Base-by-base conservation (phyloP, 2,113 vertebrate genomes). In the Apeltes quadracus region DNA sequence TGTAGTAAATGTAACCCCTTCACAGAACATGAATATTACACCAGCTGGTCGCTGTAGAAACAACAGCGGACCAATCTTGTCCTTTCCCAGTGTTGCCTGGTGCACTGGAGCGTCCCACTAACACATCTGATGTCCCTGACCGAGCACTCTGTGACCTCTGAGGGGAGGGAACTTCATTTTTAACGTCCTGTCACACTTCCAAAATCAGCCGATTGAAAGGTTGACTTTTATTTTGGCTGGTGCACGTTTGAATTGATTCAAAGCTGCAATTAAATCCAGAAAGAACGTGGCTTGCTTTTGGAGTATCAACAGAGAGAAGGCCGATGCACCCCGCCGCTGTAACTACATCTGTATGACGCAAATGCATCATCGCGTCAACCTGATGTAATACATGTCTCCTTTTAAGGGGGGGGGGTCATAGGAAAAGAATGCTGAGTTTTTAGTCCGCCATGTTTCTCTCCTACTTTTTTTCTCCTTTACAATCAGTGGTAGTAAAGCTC, bases 81-180 rank as follows among this genome's bases (percentile, higher is more conserved):
- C 46, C 68, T 53, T 78, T 65, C 85, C 70, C 62, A 82, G 82
- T 68, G 89, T 86, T 89, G 76, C 87, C 76, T 74, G 78, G 88
- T 82, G 76, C 81, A 79, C 59, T 29, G 69, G 69, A 65, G 69
- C n/a, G 43, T 69, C 72, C 54, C 41, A 63, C 69, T 51, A 69
- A 81, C 69, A 84, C 18, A 11, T 65, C 20, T 72, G 62, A 70
- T 79, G 73, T 18, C 41, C 25, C 55, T 51, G 57, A 79, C 44
- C 65, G 71, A 67, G 72, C 25, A 46, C 38, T 54, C 48, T 58
- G 57, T 69, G 62, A 66, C 72, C 66, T 71, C 66, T 61, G 67
- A 27, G 4, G 15, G 20, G 51, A 46, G 10, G 29, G 27, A 36
- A 62, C 39, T 58, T 72, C 16, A 64, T 57, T n/a, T 53, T 3